Evolutionary conservation across 2,888 invertebrate species (phyloP).

Genomic region (Rotaria macrura): DNA sequence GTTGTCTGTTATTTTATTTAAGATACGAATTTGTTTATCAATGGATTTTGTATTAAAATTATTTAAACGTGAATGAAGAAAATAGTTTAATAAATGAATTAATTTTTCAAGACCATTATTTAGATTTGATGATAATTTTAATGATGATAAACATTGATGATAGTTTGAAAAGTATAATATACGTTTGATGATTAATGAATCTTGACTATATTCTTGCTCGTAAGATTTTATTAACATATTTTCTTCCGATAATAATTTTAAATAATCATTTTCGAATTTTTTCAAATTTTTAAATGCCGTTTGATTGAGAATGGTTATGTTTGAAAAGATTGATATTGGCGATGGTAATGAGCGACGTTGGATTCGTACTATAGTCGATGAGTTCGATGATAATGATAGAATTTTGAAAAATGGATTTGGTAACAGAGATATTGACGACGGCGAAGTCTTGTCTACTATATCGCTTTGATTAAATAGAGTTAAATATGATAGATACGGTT

Average conservation of each 20-base stretch:
- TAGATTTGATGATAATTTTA: background rate
- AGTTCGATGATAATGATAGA: background rate
- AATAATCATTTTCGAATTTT: background rate
- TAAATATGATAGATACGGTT: background rate
- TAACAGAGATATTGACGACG: background rate
- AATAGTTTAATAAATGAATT: background rate
- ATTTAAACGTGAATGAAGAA: background rate
- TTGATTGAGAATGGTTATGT: background rate
- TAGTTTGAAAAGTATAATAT: background rate
- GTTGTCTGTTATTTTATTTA: background rate
- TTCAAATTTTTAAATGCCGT: background rate
- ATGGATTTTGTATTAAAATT: background rate
- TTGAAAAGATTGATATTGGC: background rate
- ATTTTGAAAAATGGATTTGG: background rate
- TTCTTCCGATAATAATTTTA: background rate
- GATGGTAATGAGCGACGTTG: background rate
- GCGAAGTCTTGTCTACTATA: background rate
- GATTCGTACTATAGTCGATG: background rate
- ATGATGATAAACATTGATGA: background rate
- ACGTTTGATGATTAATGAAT: background rate
- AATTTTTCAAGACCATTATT: background rate
- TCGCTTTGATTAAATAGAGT: background rate
- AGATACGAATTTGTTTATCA: background rate
- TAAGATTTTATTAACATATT: background rate
- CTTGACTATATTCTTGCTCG: background rate